Base-by-base conservation (phyloP, 2,113 vertebrate species). In the Tiliqua scincoides region DNA sequence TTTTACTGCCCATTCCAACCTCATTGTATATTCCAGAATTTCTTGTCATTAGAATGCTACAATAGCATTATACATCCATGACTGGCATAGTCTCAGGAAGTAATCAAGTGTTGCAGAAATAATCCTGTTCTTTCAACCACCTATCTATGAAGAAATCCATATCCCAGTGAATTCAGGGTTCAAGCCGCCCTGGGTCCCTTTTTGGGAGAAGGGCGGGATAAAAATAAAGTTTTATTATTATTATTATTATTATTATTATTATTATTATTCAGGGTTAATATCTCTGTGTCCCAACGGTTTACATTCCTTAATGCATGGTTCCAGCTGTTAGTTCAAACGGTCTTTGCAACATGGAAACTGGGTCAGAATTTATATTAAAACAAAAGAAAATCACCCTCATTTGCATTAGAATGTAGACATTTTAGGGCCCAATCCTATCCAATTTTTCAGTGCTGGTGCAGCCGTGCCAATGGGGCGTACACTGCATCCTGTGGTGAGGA, bases 371-470 rank as follows among this genome's bases (percentile, higher is more conserved):
- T 91, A 89, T 88, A 91, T 25, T 25, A 25, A 35, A 77, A 81
- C 52, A 81, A 6, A 9, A 57, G 11, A 93, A 20, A 95, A 93
- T 48, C 43, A 48, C 43, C 10, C 93, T 94, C 74, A 95, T 95
- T 95, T 93, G 91, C 94, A 95, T 94, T 79, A 95, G 90, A 95
- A 95, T 91, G 57, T 70, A 80, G n/a, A n/a, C n/a, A n/a, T n/a
- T n/a, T n/a, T n/a, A n/a, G n/a, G n/a, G n/a, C n/a, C n/a, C n/a
- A n/a, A n/a, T n/a, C n/a, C n/a, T n/a, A n/a, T n/a, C n/a, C n/a
- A n/a, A n/a, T n/a, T n/a, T n/a, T n/a, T n/a, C n/a, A n/a, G n/a
- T n/a, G n/a, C n/a, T n/a, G n/a, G n/a, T n/a, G n/a, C n/a, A n/a
- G n/a, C n/a, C n/a, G n/a, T n/a, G n/a, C n/a, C n/a, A n/a, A n/a